Conservation (phyloP, 2,888 invertebrate genomes). For the Erebia epiphron region DNA sequence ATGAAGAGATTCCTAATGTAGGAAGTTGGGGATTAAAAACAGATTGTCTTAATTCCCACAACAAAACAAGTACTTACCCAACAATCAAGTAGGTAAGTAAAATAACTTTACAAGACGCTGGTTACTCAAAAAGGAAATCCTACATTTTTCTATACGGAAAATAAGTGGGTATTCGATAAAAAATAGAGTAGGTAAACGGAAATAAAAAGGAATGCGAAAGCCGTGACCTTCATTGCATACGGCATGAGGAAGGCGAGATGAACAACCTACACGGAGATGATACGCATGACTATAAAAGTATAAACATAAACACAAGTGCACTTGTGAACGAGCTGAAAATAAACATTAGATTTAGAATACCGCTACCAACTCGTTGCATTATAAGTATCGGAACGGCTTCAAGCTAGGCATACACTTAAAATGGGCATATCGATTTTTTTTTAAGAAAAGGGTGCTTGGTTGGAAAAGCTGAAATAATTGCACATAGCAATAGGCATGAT, state of each 20-base stretch:
- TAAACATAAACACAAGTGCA: conserved; percentile 33
- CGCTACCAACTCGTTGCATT: conserved; percentile 42
- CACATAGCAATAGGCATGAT: no score
- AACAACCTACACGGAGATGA: conserved; percentile 28
- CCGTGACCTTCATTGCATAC: conserved; percentile 29
- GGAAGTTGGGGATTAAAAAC: no score
- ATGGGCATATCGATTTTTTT: no score
- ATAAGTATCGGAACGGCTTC: conserved; percentile 37
- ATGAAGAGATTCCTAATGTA: no score
- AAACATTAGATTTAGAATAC: conserved; percentile 44
- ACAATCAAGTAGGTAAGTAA: no score
- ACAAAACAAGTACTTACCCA: no score
- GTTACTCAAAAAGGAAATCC: background rate
- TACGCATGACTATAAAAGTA: conserved; percentile 8
- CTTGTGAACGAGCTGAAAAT: conserved; percentile 43
- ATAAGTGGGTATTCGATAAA: background rate
- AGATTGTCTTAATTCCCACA: no score
- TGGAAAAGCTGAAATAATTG: no score
- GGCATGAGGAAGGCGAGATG: conserved; percentile 35
- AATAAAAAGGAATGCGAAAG: conserved; percentile 25
- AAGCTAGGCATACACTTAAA: conserved; percentile 3
- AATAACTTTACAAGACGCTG: background rate
- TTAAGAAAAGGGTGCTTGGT: no score
- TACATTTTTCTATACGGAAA: conserved; percentile 19
- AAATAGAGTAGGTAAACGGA: conserved; percentile 12